Evolutionary conservation across 2,797 vertebrate genomes (phyloP), one percentile per base, ranked within the genome.

Genomic region (Rhincodon typus): DNA sequence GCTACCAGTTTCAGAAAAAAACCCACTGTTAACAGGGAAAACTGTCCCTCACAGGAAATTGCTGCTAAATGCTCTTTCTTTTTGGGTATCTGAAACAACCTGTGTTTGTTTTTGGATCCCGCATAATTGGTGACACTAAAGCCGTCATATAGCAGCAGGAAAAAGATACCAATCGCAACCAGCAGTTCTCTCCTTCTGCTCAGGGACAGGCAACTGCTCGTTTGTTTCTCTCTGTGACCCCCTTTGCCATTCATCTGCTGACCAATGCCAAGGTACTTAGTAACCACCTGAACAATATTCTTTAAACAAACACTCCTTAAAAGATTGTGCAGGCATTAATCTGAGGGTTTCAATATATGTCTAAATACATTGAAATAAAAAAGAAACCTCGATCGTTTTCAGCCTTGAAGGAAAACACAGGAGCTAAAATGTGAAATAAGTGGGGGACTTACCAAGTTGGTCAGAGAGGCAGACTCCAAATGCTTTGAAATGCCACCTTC

Each of bases 21-120:
- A 21, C 27, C 90, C n/a, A 93, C 27, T 42, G 42, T 8, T 13
- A 62, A 13, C 57, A 57, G 88, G 88, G 88, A 17, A 66, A 93
- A 93, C 42, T 69, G 62, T n/a, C 69, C 21, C 25, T 27, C 88
- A 42, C 62, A 93, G 90, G 90, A 93, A 93, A 93, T 93, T 93
- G 90, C 90, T 93, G 90, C 66, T 93, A 93, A 93, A 69, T 93
- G 62, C 87, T 62, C n/a, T 90, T 62, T 88, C 10, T 88, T 62
- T 62, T 62, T 50, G 46, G 12, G 38, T 93, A 38, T 19, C n/a
- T 91, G 88, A 38, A 57, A 10, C 50, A 88, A 42, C 82, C 82
- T 84, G 82, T 84, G 82, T 84, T 62, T 84, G 19, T 84, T 84
- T 84, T 84, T 84, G 82, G 53, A 90, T 90, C 87, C 15, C 53